Conservation (phyloP, 2,888 invertebrate species). For the Stenichneumon culpator region DNA sequence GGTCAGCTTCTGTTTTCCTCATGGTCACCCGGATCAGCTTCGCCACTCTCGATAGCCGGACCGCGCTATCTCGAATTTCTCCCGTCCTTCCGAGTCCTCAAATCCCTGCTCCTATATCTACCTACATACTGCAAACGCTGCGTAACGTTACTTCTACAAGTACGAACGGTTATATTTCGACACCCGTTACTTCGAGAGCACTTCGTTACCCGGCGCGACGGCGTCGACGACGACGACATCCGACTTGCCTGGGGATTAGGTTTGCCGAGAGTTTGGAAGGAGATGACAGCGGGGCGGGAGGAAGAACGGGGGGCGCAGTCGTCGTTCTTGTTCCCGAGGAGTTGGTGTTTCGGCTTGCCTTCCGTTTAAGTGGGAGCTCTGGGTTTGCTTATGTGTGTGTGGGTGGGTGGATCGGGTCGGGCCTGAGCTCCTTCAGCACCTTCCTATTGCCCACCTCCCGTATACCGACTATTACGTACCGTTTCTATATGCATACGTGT, state of each 20-base stretch:
- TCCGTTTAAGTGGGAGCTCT: constrained; percentile 24
- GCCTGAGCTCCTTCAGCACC: constrained; percentile 68
- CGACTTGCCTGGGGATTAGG: constrained; percentile 76
- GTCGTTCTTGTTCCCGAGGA: constrained; percentile 47
- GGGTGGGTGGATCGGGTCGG: no score
- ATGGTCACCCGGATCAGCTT: constrained; percentile 50
- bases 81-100: background rate
- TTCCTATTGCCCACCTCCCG: constrained; percentile 60
- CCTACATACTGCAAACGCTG: background rate
- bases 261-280: constrained; percentile 65
- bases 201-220: constrained; percentile 74
- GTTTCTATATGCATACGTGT: constrained; percentile 16
- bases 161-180: constrained; percentile 50
- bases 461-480: constrained; percentile 44
- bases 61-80: constrained; percentile 3
- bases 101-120: constrained; percentile 8
- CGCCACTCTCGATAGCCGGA: constrained; percentile 44
- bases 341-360: constrained; percentile 58
- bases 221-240: constrained; percentile 69
- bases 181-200: constrained; percentile 73
- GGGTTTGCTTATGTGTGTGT: constrained; percentile 18
- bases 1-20: constrained; percentile 16
- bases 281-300: constrained; percentile 13
- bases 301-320: constrained; percentile 8
- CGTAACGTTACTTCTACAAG: background rate